Percentiles rank a stretch among this genome's conserved stretches.
These are phyloP conservation scores for Cladopsammia gracilis DNA, from an alignment of 64 coral and sea anemone genomes.

Conservation along the genomic window DNA sequence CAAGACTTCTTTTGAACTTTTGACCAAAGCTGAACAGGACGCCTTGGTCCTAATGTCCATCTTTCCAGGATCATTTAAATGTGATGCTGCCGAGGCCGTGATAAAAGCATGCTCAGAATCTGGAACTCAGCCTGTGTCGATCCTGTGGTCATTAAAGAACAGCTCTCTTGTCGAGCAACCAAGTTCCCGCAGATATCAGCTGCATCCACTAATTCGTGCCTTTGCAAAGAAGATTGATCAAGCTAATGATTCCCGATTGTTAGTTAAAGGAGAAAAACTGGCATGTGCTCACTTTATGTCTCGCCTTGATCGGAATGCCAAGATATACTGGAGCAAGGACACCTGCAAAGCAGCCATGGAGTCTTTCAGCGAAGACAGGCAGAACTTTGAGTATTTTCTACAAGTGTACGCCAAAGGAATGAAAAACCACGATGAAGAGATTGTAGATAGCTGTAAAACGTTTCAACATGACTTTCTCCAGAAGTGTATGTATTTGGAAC, in stretches of 20 bases:
- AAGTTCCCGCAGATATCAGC: not conserved
- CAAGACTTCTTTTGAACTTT: constrained; percentile 32
- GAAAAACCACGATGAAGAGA: not conserved
- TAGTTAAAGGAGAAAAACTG: not conserved
- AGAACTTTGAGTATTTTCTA: constrained; percentile 52
- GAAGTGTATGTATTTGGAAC: constrained; percentile 9
- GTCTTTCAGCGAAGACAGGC: constrained; percentile 50
- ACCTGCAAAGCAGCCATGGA: constrained; percentile 48
- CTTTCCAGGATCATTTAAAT: not conserved
- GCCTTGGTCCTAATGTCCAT: not conserved
- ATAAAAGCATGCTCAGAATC: not conserved
- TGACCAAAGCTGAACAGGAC: not conserved
- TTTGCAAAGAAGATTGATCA: constrained; percentile 17
- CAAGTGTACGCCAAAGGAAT: not conserved
- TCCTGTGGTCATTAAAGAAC: not conserved
- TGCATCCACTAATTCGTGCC: constrained; percentile 52
- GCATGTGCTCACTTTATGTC: constrained; percentile 33
- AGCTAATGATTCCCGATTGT: not conserved
- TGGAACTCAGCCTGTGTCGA: not conserved
- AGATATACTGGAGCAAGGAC: constrained; percentile 26
- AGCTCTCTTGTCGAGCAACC: constrained; percentile 21
- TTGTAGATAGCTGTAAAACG: not conserved
- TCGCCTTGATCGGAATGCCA: not conserved
- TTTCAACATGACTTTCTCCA: not conserved
- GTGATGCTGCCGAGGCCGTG: not conserved